Evolutionary conservation across 2,113 vertebrate genomes (phyloP), one percentile per base, ranked within the genome.

Genomic region (cattle (Bos taurus)): DNA sequence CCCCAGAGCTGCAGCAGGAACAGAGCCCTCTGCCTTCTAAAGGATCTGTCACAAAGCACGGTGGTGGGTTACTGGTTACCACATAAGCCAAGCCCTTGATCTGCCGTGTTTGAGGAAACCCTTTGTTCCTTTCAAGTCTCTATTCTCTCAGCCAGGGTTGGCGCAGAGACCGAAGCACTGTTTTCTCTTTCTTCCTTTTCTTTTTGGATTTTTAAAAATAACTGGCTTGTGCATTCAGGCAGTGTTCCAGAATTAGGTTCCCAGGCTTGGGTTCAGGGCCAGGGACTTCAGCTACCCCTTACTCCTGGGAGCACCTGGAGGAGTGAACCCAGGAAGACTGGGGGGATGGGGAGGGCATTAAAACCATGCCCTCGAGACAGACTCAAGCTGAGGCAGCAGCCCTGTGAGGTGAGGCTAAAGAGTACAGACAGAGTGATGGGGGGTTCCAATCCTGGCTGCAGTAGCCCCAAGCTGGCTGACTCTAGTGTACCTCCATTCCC

Each of bases 181-280:
- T 90, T 96, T 92, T 86, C 86, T 91, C 96, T 98, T 97, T 97
- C 94, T 97, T 97, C 93, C 93, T 97, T 96, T 98, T 87, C 97
- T 97, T 97, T 98, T 93, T 91, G 93, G 91, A 89, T 95, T 98
- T 98, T 97, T 97, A 98, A 98, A 98, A 98, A 98, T 98, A 98
- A 97, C 97, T 77, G 40, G 91, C 86, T 98, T 97, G 93, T 90
- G 81, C 81, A 71, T 93, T 93, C 86, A 98, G 96, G 95, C 96
- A 85, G 90, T 30, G 40, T 84, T 97, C 80, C 88, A 97, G 96
- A 98, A 97, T 64, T 78, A 93, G 96, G 91, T 96, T 97, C 95
- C 96, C 93, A 95, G 91, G 94, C 94, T 87, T 88, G 80, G 83
- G 97, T 96, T 94, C 93, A 94, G 91, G 85, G 85, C 64, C 87